These are phyloP conservation scores for Wasmannia auropunctata DNA, from an alignment of 1,140 invertebrate species.

Conservation along the genomic window DNA sequence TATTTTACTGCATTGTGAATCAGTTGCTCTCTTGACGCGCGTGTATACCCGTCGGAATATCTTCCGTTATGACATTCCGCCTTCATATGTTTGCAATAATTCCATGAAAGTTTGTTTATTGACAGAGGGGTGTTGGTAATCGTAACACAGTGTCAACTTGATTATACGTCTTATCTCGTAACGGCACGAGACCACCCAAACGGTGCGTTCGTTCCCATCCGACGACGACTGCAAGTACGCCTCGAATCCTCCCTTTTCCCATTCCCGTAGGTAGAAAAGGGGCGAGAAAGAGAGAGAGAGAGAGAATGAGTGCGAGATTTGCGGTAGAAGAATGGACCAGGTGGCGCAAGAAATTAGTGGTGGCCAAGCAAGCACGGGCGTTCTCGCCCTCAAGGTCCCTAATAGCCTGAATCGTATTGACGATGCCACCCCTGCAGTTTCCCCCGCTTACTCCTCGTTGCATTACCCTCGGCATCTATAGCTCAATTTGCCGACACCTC, in stretches of 20 bases:
- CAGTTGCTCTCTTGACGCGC: neutral
- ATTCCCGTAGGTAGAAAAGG: conserved; percentile 24
- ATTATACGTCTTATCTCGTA: conserved; percentile 4
- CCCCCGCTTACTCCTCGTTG: conserved; percentile 63
- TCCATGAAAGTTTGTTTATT: neutral
- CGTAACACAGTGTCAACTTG: neutral
- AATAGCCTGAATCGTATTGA: conserved; percentile 82
- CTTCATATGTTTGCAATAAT: neutral
- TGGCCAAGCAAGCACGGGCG: conserved; percentile 60
- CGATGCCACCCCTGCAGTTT: conserved; percentile 63
- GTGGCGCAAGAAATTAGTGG: conserved; percentile 77
- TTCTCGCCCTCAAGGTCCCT: conserved; percentile 71
- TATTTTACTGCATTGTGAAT: neutral
- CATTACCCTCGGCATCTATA: conserved; percentile 84
- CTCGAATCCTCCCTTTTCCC: conserved; percentile 37
- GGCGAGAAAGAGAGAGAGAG: conserved; percentile 5
- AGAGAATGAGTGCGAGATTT: conserved; percentile 42
- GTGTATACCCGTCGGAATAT: neutral
- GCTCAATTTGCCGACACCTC: conserved; percentile 86
- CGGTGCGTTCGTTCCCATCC: neutral
- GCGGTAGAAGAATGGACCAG: conserved; percentile 74
- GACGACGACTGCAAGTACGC: conserved; percentile 24
- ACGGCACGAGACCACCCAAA: conserved; percentile 44
- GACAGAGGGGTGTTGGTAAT: neutral
- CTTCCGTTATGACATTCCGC: neutral